Percentiles rank a stretch among this genome's conserved stretches.
Evolutionary conservation across 2,888 invertebrate genomes (phyloP).

Genomic region (Metallyticus violacea): DNA sequence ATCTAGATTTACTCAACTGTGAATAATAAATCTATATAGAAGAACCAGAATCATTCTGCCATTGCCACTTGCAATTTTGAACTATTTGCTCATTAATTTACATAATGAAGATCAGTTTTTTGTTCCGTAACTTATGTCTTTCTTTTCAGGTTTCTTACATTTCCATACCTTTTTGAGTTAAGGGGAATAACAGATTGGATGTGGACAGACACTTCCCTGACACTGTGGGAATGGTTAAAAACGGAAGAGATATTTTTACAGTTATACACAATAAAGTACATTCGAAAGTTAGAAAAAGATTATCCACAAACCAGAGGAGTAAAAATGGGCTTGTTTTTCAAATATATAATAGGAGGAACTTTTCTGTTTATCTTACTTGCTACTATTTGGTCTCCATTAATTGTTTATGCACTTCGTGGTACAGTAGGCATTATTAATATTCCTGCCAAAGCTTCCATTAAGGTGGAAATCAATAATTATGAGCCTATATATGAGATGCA

Average conservation of each 20-base stretch:
- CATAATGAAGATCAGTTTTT: too few species aligned
- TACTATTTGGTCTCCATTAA: background rate
- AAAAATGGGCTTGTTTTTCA: background rate
- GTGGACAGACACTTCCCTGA: background rate
- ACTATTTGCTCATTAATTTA: too few species aligned
- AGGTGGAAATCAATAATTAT: background rate
- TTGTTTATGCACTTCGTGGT: background rate
- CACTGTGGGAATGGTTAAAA: background rate
- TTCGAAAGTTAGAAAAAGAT: background rate
- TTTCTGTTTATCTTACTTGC: background rate
- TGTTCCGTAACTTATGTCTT: too few species aligned
- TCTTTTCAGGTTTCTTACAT: background rate
- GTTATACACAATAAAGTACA: background rate
- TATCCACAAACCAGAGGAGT: background rate
- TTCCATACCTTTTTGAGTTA: background rate
- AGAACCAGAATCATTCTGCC: too few species aligned
- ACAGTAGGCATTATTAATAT: background rate
- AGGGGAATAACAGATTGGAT: background rate
- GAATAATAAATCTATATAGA: too few species aligned
- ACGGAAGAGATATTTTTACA: background rate
- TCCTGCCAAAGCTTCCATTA: background rate
- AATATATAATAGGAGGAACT: background rate
- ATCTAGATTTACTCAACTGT: too few species aligned
- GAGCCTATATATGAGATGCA: background rate
- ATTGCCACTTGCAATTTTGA: too few species aligned